A percentile compares a stretch with the other conserved stretches of the same genome.
These are phyloP conservation scores for Drosophila borborema DNA, from an alignment of 2,888 invertebrate genomes.

Conservation along the genomic window DNA sequence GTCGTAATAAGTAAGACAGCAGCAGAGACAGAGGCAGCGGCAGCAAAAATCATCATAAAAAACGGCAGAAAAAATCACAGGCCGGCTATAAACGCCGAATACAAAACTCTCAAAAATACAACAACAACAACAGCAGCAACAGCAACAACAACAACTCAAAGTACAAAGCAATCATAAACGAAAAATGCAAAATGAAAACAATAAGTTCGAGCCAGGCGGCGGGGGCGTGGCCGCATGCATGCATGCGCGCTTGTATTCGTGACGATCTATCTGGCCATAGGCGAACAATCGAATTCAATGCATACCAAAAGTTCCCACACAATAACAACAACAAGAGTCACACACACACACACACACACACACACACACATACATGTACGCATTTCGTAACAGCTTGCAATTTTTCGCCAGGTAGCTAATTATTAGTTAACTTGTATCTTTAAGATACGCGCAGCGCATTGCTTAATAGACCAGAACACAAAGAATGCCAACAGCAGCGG, in stretches of 20 bases:
- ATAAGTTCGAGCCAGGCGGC: conserved; percentile 64
- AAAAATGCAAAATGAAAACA: conserved; percentile 64
- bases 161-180: conserved; percentile 76
- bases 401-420: conserved; percentile 68
- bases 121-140: conserved; percentile 11
- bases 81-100: conserved; percentile 70
- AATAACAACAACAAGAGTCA: conserved; percentile 18
- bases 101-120: conserved; percentile 29
- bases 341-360: conserved; percentile 23
- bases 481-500: conserved; percentile 25
- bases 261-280: not conserved
- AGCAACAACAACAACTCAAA: conserved; percentile 45
- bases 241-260: conserved; percentile 22
- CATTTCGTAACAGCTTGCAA: conserved; percentile 77
- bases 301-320: conserved; percentile 54
- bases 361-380: conserved; percentile 37
- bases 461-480: conserved; percentile 77
- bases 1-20: conserved; percentile 48
- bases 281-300: conserved; percentile 69
- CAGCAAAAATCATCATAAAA: conserved; percentile 3
- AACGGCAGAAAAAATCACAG: conserved; percentile 61
- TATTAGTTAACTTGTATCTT: conserved; percentile 81
- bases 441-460: conserved; percentile 72
- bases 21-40: conserved; percentile 12
- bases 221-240: not conserved